Evolutionary conservation across 2,113 vertebrate species (phyloP), one percentile per base, ranked within the genome.

Genomic region (Calyptommatus sinebrachiatus): DNA sequence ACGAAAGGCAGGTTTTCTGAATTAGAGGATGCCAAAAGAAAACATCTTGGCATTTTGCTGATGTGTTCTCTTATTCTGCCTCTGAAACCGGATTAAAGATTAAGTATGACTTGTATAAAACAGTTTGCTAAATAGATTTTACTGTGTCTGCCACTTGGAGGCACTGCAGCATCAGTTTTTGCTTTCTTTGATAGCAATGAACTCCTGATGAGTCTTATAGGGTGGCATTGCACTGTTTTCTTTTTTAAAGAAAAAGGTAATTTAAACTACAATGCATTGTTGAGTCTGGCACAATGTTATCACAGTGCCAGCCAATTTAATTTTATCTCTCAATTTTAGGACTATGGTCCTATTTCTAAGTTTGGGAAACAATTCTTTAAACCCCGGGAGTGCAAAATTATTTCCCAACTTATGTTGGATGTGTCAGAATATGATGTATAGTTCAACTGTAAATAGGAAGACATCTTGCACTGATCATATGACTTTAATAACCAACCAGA

Each of bases 81-180:
- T 41, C 35, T 41, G 35, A 41, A 41, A 5, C 35, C n/a, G n/a
- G n/a, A n/a, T n/a, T n/a, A n/a, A n/a, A n/a, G n/a, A n/a, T 41
- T 41, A 41, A 41, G 35, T 41, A 26, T 16, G 7, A 24, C 22
- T 69, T 18, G 68, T 28, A 45, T 28, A 81, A 46, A 45, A 24
- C 5, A 80, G 26, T 8, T 46, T 14, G 26, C 5, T 46, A 41
- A 62, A 26, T 14, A 20, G 28, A 72, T 72, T 69, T 70, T 62
- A 70, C 5, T 35, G 22, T 68, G 9, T 60, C 74, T 61, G 66
- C 66, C 79, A 81, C 73, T 70, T 46, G 73, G 46, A 60, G 73
- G 66, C 66, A 70, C 53, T 50, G 22, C 20, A 48, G 26, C n/a
- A n/a, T 22, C 35, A 60, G 5, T 21, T 81, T 75, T 53, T 29